Evolutionary conservation across 2,797 vertebrate species (phyloP).

Genomic region (Pseudochromis fuscus): DNA sequence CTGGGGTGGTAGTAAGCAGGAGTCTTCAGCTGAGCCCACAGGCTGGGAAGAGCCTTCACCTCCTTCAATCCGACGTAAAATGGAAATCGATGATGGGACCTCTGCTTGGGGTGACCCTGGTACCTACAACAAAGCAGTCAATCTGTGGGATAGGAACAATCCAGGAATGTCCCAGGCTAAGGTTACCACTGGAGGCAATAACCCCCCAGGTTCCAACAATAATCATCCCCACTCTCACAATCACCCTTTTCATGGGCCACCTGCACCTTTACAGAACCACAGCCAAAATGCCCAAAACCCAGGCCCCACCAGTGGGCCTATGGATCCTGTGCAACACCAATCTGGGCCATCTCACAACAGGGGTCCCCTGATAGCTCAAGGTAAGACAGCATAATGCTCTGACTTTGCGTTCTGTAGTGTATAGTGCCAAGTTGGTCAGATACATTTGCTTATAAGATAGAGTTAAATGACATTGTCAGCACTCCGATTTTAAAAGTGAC

Average conservation of each 20-base stretch:
- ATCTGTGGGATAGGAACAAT: conserved; percentile 97
- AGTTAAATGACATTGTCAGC: not conserved
- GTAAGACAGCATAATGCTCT: conserved; percentile 75
- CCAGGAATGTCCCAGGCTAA: conserved; percentile 86
- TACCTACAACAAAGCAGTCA: conserved; percentile 94
- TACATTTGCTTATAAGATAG: not conserved
- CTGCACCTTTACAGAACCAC: conserved; percentile 80
- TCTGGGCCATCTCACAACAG: conserved; percentile 89
- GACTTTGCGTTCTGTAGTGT: not conserved
- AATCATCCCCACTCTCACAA: conserved; percentile 79
- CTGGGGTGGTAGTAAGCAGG: conserved; percentile 77
- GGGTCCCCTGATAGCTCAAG: conserved; percentile 84
- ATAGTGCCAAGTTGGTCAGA: not conserved
- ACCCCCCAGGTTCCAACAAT: conserved; percentile 82
- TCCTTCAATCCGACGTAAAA: conserved; percentile 95
- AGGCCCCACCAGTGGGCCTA: conserved; percentile 72
- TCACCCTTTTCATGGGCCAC: conserved; percentile 81
- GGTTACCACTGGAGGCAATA: conserved; percentile 81
- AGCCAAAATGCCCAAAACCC: conserved; percentile 75
- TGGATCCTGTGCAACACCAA: conserved; percentile 89
- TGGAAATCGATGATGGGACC: conserved; percentile 98
- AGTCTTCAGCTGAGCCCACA: conserved; percentile 82
- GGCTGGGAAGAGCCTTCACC: conserved; percentile 98
- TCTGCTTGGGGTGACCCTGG: conserved; percentile 97
- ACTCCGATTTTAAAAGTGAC: conserved; percentile 7